Conservation (phyloP, 2,888 invertebrate genomes). For the Erpobdella octoculata region DNA sequence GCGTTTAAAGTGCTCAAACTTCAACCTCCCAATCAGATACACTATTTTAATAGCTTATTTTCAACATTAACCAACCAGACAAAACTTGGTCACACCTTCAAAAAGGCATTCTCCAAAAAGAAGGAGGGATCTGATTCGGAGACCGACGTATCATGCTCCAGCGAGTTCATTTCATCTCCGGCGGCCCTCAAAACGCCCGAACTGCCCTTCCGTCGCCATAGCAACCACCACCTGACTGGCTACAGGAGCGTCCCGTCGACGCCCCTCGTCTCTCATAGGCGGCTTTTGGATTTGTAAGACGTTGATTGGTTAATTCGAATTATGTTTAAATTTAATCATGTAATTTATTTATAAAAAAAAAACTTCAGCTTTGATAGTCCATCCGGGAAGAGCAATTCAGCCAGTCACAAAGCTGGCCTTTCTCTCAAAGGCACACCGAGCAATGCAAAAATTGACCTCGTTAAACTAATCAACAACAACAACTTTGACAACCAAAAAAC, state of each 20-base stretch:
- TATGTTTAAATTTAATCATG: neutral
- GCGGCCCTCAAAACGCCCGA: conserved; percentile 1
- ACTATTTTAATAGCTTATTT: no score
- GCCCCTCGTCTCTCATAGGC: conserved; percentile 10
- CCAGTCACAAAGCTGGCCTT: no score
- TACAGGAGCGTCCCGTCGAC: conserved; percentile 13
- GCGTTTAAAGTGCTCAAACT: neutral
- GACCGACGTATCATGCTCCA: conserved; percentile 4
- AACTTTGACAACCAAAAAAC: no score
- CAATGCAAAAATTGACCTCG: no score
- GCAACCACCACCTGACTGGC: conserved; percentile 12
- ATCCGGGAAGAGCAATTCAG: neutral
- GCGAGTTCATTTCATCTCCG: neutral
- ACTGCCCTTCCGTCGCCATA: conserved; percentile 12
- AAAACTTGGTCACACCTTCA: conserved; percentile 3
- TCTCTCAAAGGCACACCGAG: no score
- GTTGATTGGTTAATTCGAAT: neutral
- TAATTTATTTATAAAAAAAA: neutral
- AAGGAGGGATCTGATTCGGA: neutral
- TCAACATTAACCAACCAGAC: neutral
- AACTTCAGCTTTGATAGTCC: neutral
- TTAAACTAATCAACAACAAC: no score
- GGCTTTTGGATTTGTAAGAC: neutral
- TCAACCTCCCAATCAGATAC: neutral
- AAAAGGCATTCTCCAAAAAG: conserved; percentile 6